Percentiles rank a stretch among this genome's conserved stretches.
These are phyloP conservation scores for Macaria liturata DNA, from an alignment of 2,888 invertebrate species.

Conservation along the genomic window DNA sequence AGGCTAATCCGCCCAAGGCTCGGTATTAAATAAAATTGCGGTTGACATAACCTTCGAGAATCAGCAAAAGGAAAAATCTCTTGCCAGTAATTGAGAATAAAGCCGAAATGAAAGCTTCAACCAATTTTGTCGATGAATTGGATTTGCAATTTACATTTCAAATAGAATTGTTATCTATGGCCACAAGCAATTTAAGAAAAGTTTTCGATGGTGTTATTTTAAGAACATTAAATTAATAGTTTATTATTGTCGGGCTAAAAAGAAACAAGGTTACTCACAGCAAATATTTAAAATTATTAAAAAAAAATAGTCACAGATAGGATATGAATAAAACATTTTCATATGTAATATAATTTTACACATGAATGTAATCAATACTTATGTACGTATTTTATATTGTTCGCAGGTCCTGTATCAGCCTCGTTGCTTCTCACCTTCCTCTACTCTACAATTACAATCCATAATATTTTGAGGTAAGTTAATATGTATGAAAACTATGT, in stretches of 20 bases:
- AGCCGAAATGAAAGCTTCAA: conserved; percentile 6
- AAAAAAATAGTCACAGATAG: too few relatives aligned
- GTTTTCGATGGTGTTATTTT: too few relatives aligned
- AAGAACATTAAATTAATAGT: too few relatives aligned
- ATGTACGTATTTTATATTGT: conserved; percentile 30
- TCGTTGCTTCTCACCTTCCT: conserved; percentile 53
- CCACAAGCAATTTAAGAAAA: too few relatives aligned
- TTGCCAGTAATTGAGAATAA: conserved; percentile 10
- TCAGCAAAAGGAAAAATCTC: conserved; percentile 12
- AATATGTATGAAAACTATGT: not conserved
- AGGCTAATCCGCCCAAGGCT: conserved; percentile 17
- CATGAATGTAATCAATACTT: too few relatives aligned
- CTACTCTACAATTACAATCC: conserved; percentile 38
- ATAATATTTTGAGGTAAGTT: conserved; percentile 51
- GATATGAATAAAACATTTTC: too few relatives aligned
- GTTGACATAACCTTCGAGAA: conserved; percentile 19
- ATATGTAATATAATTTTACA: too few relatives aligned
- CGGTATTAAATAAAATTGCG: conserved; percentile 18
- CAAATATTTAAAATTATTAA: too few relatives aligned
- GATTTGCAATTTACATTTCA: conserved; percentile 10
- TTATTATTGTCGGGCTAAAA: too few relatives aligned
- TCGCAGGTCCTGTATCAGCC: conserved; percentile 57
- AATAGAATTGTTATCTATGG: not conserved
- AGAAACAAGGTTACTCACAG: too few relatives aligned
- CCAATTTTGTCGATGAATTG: conserved; percentile 12